Evolutionary conservation across 2,888 invertebrate species (phyloP).

Genomic region (Acrobasis consociella): DNA sequence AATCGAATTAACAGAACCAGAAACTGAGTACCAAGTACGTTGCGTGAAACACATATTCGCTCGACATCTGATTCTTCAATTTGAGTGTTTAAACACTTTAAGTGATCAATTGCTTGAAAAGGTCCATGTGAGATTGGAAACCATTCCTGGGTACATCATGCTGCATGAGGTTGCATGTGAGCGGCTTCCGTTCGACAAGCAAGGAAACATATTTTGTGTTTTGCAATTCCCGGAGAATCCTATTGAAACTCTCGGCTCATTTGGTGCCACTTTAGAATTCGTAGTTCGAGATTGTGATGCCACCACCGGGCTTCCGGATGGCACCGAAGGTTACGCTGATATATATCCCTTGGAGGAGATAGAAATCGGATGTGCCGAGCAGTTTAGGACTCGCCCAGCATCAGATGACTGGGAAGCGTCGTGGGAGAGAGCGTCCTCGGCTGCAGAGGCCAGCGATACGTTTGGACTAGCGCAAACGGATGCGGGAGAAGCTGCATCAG

Average conservation of each 20-base stretch:
- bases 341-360: slow-evolving; percentile 97
- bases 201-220: slow-evolving; percentile 92
- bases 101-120: slow-evolving; percentile 97
- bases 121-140: slow-evolving; percentile 93
- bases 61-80: slow-evolving; percentile 95
- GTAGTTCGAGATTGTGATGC: slow-evolving; percentile 98
- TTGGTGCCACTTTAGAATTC: slow-evolving; percentile 96
- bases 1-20: slow-evolving; percentile 96
- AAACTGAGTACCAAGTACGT: slow-evolving; percentile 97
- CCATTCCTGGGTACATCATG: slow-evolving; percentile 90
- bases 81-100: slow-evolving; percentile 98
- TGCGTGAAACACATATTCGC: slow-evolving; percentile 96
- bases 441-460: slow-evolving; percentile 94
- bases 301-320: slow-evolving; percentile 94
- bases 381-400: slow-evolving; percentile 58
- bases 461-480: slow-evolving; percentile 89
- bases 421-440: slow-evolving; percentile 88
- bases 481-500: slow-evolving; percentile 64
- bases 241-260: slow-evolving; percentile 89
- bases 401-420: slow-evolving; percentile 82
- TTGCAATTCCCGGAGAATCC: slow-evolving; percentile 83
- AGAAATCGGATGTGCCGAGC: slow-evolving; percentile 68
- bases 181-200: slow-evolving; percentile 91
- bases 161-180: slow-evolving; percentile 53
- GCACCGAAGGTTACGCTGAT: slow-evolving; percentile 98